phyloP scores from a whole-genome alignment of 2,888 invertebrate species.

The Epiblema foenella region DNA sequence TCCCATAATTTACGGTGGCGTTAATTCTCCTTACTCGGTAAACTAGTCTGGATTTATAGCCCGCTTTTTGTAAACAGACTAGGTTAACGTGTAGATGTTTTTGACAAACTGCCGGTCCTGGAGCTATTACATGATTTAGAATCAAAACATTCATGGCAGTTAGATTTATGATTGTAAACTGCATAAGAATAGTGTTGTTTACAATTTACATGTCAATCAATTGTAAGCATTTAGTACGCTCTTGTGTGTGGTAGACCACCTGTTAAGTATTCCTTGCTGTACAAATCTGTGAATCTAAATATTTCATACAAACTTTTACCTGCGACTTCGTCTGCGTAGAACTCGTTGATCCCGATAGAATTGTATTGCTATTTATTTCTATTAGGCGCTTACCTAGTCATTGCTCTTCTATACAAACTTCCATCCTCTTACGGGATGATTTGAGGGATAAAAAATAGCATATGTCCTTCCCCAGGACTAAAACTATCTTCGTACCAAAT shows the following conservation, averaged over 20 bases:
- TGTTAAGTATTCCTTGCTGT: background rate
- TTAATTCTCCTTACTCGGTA: constrained; percentile 51
- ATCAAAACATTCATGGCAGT: background rate
- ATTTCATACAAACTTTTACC: too few species aligned
- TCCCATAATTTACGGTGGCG: constrained; percentile 51
- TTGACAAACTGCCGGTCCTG: constrained; percentile 15
- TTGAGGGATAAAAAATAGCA: too few species aligned
- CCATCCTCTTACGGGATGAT: too few species aligned
- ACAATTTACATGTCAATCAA: background rate
- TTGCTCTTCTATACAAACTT: too few species aligned
- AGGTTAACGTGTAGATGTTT: constrained; percentile 26
- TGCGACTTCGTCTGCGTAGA: too few species aligned
- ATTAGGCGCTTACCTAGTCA: too few species aligned
- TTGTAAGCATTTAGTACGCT: background rate
- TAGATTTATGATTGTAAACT: constrained; percentile 7
- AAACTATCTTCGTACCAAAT: too few species aligned
- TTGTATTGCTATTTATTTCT: too few species aligned
- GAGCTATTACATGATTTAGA: constrained; percentile 13
- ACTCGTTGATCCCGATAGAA: too few species aligned
- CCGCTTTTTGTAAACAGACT: constrained; percentile 33
- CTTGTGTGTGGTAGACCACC: background rate
- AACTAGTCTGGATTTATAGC: constrained; percentile 43
- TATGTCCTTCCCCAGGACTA: too few species aligned
- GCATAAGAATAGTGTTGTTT: background rate
- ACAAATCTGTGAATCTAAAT: background rate